phyloP scores from a whole-genome alignment of 2,888 invertebrate genomes.

The Boloria selene region DNA sequence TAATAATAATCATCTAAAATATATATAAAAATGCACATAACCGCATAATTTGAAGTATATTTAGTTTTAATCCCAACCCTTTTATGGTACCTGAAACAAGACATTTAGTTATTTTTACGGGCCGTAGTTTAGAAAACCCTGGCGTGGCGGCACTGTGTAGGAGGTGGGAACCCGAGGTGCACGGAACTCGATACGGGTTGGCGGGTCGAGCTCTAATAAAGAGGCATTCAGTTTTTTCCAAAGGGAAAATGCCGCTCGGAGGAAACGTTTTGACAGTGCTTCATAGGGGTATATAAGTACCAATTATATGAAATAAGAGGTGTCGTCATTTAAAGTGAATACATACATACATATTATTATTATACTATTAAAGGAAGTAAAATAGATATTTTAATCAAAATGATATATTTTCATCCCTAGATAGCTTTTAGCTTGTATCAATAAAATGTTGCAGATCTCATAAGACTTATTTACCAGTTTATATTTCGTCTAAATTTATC shows the following conservation, averaged over 20 bases:
- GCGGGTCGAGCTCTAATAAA: conserved; percentile 21
- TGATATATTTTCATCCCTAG: too few relatives aligned
- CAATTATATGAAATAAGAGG: conserved; percentile 21
- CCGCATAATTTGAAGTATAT: background rate
- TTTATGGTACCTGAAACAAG: too few relatives aligned
- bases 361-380: background rate
- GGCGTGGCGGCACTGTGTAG: conserved; percentile 20
- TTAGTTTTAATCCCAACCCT: background rate
- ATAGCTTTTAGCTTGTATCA: too few relatives aligned
- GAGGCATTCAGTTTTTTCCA: conserved; percentile 39
- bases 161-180: conserved; percentile 40
- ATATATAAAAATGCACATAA: too few relatives aligned
- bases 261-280: conserved; percentile 48
- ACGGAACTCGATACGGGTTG: conserved; percentile 33
- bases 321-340: background rate
- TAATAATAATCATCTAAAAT: too few relatives aligned
- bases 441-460: too few relatives aligned
- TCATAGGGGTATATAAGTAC: conserved; percentile 20
- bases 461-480: too few relatives aligned
- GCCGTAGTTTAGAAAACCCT: conserved; percentile 1
- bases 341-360: background rate
- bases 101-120: background rate
- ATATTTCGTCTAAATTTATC: too few relatives aligned
- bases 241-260: conserved; percentile 36
- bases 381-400: background rate